phyloP scores from a whole-genome alignment of 2,888 invertebrate genomes.

The Drosophila emarginata region DNA sequence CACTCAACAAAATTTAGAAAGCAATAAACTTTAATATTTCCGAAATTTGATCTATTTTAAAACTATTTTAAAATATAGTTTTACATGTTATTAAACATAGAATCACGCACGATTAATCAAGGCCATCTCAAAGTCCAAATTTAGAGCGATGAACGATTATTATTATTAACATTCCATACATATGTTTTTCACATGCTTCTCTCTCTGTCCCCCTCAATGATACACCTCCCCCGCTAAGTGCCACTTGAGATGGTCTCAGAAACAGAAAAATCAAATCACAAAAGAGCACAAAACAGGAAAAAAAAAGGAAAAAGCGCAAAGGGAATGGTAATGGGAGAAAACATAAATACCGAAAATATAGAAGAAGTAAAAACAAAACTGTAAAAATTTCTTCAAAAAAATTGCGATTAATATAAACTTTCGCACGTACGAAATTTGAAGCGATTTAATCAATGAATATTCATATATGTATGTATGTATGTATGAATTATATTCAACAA shows the following conservation, averaged over 20 bases:
- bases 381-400: background rate
- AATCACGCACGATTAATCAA: conserved; percentile 7
- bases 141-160: conserved; percentile 55
- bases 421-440: conserved; percentile 33
- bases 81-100: background rate
- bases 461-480: background rate
- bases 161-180: conserved; percentile 56
- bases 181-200: conserved; percentile 68
- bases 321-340: conserved; percentile 1
- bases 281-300: too few species aligned
- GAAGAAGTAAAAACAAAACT: background rate
- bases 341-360: background rate
- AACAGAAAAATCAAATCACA: background rate
- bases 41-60: background rate
- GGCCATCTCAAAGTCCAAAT: conserved; percentile 47
- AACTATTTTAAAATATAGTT: background rate
- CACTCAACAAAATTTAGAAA: too few species aligned
- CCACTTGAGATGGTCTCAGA: conserved; percentile 55
- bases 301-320: background rate
- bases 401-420: conserved; percentile 22
- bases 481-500: background rate
- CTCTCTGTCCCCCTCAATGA: conserved; percentile 25
- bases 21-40: too few species aligned
- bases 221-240: conserved; percentile 41
- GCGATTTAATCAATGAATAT: background rate